Evolutionary conservation across 1,140 invertebrate genomes (phyloP).

Genomic region (Macrotrachela quadricornifera): DNA sequence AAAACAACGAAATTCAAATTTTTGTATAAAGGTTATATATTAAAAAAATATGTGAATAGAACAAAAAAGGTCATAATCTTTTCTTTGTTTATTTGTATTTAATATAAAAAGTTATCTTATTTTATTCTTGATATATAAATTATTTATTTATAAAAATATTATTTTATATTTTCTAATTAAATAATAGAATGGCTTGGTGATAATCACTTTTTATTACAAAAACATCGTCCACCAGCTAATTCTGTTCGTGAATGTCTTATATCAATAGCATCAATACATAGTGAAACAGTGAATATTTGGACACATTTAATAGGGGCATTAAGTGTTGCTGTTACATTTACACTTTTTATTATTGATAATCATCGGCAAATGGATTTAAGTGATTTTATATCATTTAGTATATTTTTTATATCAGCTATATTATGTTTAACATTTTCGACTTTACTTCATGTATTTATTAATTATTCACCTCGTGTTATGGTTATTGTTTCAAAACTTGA

Average conservation of each 20-base stretch:
- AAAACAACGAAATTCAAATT: too few species aligned
- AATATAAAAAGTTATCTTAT: too few species aligned
- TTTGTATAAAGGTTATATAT: too few species aligned
- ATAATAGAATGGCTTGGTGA: not conserved
- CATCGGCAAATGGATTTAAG: too few species aligned
- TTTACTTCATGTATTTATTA: conserved; percentile 88
- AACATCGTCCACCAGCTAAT: not conserved
- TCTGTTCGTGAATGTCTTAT: not conserved
- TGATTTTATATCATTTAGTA: conserved; percentile 29
- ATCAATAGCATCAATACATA: not conserved
- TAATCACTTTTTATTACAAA: not conserved
- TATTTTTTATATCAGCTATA: conserved; percentile 84
- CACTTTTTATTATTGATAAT: too few species aligned
- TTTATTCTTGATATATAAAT: too few species aligned
- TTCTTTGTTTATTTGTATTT: too few species aligned
- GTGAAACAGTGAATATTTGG: not conserved
- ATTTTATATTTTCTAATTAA: conserved; percentile 16
- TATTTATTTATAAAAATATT: too few species aligned
- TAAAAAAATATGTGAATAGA: too few species aligned
- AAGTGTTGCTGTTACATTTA: too few species aligned
- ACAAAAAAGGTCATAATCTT: too few species aligned
- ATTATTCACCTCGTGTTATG: conserved; percentile 46
- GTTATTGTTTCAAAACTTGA: too few species aligned
- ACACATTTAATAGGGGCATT: not conserved
- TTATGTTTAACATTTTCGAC: conserved; percentile 90